Percentiles rank a stretch among this genome's conserved stretches.
Conservation (phyloP, 2,888 invertebrate genomes). For the Lingula anatina region DNA sequence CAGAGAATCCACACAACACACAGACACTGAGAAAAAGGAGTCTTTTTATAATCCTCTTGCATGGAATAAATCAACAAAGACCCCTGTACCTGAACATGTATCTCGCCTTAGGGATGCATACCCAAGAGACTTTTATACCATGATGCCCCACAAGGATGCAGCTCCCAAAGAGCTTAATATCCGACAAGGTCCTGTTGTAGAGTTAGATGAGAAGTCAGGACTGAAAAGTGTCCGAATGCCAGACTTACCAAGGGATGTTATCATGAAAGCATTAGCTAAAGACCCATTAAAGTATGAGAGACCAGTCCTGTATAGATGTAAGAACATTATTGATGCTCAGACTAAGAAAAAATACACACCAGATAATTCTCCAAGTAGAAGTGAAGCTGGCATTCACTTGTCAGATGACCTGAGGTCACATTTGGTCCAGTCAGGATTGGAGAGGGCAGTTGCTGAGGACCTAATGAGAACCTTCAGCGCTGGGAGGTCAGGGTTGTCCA, state of each 20-base stretch:
- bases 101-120: conserved; percentile 40
- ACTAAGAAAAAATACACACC: conserved; percentile 34
- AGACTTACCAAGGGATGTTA: conserved; percentile 30
- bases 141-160: conserved; percentile 29
- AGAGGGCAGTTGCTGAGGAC: not conserved
- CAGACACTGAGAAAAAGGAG: not conserved
- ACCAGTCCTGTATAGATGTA: conserved; percentile 40
- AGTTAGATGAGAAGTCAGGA: conserved; percentile 5
- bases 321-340: conserved; percentile 39
- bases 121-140: conserved; percentile 45
- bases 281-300: conserved; percentile 27
- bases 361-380: conserved; percentile 20
- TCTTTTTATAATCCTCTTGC: not conserved
- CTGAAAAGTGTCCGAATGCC: conserved; percentile 17
- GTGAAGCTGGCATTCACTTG: conserved; percentile 35
- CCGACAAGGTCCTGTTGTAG: conserved; percentile 13
- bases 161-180: conserved; percentile 15
- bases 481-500: not conserved
- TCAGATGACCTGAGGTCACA: conserved; percentile 33
- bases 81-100: conserved; percentile 9
- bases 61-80: conserved; percentile 23
- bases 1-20: conserved; percentile 27
- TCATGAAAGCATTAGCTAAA: conserved; percentile 19
- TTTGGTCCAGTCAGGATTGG: conserved; percentile 17
- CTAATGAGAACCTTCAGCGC: not conserved